Conservation (phyloP, 2,888 invertebrate species). For the Mystacides longicornis region DNA sequence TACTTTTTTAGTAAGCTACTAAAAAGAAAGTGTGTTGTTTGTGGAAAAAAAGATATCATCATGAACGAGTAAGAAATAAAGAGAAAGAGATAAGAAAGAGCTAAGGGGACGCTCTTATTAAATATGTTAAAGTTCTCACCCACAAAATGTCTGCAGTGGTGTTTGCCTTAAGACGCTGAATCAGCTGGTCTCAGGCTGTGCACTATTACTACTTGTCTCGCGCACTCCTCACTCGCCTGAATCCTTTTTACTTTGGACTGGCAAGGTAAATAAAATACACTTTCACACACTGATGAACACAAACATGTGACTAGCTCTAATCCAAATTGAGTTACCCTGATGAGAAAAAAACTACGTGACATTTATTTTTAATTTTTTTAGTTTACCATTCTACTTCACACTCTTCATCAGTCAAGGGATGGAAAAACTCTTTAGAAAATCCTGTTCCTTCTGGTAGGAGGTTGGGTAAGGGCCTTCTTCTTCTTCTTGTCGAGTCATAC, state of each 20-base stretch:
- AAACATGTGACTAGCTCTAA: conserved; percentile 1
- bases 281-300: conserved; percentile 1
- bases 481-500: too few species aligned
- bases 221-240: not conserved
- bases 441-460: too few species aligned
- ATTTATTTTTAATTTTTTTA: too few species aligned
- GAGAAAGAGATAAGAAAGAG: too few species aligned
- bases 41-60: too few species aligned
- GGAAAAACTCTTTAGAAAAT: too few species aligned
- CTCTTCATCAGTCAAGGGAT: too few species aligned
- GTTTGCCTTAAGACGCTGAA: not conserved
- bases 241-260: not conserved
- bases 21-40: not conserved
- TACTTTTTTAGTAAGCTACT: not conserved
- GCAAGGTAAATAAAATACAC: conserved; percentile 1
- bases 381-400: too few species aligned
- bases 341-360: too few species aligned
- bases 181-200: not conserved
- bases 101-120: too few species aligned
- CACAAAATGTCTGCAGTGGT: not conserved
- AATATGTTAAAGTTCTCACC: not conserved
- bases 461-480: too few species aligned
- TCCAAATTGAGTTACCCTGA: not conserved
- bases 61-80: too few species aligned
- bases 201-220: conserved; percentile 1